phyloP scores from a whole-genome alignment of 1,140 invertebrate genomes.

The Nasonia longicornis region DNA sequence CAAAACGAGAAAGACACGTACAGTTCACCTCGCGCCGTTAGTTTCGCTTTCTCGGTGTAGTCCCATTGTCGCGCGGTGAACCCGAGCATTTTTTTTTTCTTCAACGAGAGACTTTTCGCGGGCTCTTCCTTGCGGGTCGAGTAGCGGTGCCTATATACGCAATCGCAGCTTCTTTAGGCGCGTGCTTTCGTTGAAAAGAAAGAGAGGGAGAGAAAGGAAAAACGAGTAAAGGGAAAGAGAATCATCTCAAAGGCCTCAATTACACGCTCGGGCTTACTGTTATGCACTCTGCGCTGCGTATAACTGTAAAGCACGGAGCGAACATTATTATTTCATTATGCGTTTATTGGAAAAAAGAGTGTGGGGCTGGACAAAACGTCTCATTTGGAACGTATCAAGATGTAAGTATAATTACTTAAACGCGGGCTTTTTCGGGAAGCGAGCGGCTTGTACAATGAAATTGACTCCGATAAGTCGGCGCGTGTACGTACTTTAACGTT shows the following conservation, averaged over 20 bases:
- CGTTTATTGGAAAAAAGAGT: not conserved
- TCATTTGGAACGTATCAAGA: not conserved
- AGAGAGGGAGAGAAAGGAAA: not conserved
- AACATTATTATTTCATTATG: not conserved
- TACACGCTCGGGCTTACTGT: not conserved
- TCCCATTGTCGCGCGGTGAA: slow-evolving; percentile 27
- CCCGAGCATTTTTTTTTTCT: not conserved
- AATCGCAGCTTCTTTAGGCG: slow-evolving; percentile 21
- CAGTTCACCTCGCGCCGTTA: not conserved
- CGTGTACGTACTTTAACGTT: not conserved
- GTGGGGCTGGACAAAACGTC: not conserved
- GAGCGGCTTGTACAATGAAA: not conserved
- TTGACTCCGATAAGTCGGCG: not conserved
- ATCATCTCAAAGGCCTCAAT: slow-evolving; percentile 12
- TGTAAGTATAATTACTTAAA: too few relatives aligned
- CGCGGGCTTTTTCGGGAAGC: too few relatives aligned
- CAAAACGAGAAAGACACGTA: too few relatives aligned
- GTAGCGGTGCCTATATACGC: slow-evolving; percentile 31
- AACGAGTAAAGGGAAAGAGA: slow-evolving; percentile 9
- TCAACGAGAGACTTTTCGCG: slow-evolving; percentile 12
- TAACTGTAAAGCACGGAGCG: slow-evolving; percentile 11
- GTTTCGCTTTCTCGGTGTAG: slow-evolving; percentile 4
- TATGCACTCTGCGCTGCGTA: not conserved
- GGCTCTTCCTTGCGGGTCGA: not conserved
- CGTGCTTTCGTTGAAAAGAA: not conserved